A percentile compares a stretch with the other conserved stretches of the same genome.
Conservation (phyloP, 2,113 vertebrate species). For the Eulemur macaco region DNA sequence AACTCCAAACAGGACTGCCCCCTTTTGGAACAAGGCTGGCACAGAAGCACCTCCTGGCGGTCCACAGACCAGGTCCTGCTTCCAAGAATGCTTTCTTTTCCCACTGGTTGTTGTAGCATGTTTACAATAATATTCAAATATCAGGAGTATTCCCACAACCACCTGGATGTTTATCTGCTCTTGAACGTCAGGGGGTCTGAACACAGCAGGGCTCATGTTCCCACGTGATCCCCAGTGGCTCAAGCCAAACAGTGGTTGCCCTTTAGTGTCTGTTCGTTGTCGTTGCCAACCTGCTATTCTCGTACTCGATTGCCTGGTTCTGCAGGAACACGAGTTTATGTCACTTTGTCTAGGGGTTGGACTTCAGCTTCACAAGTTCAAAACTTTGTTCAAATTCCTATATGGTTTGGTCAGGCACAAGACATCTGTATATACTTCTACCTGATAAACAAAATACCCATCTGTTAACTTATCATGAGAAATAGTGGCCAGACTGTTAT, state of each 20-base stretch:
- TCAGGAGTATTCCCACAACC: background rate
- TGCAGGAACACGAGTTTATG: too few relatives aligned
- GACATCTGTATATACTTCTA: background rate
- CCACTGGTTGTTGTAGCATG: background rate
- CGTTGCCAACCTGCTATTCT: accelerated
- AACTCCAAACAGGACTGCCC: background rate
- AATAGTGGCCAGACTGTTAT: background rate
- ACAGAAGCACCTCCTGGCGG: background rate
- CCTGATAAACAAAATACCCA: background rate
- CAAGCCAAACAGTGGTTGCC: background rate
- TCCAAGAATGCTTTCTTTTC: background rate
- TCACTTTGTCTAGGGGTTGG: background rate
- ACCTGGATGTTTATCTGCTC: background rate
- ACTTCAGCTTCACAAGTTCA: background rate
- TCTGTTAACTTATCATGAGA: background rate
- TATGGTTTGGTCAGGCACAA: background rate
- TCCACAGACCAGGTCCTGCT: background rate
- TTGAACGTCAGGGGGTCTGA: background rate
- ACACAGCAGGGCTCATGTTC: too few relatives aligned
- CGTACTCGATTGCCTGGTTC: too few relatives aligned
- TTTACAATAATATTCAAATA: background rate
- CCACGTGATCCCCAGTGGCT: background rate
- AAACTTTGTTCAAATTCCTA: background rate
- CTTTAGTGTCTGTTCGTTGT: background rate
- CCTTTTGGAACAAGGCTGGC: background rate